Base-by-base conservation (phyloP, 92 coral and sea anemone species). In the Zoanthus gigantus region DNA sequence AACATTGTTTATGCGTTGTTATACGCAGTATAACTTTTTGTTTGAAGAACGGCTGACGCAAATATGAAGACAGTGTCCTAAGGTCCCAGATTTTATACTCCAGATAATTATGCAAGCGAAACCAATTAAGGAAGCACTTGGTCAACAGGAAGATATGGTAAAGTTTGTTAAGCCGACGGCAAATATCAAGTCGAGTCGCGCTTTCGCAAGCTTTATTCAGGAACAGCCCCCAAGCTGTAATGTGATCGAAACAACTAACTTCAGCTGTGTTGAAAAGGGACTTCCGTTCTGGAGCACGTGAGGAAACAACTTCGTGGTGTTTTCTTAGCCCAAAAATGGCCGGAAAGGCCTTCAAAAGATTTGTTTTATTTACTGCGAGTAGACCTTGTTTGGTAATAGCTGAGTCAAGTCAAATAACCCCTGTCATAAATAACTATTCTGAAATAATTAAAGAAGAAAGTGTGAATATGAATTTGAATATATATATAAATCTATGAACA, bases 271-370 rank as follows among this genome's bases (percentile, higher is more conserved):
- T 77, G 82, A 54, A 54, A 77, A 8, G 2, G 3, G 9, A n/a
- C 30, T 77, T 77, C 82, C 82, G 82, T 66, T 52, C 6, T 16
- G 34, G 0, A 13, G 67, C 82, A 77, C 68, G 82, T 77, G 82
- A 77, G 58, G 14, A 5, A 8, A n/a, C 12, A 6, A 17, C 5
- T 30, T 10, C 42, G 67, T 29, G 7, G 82, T 29, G 67, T 37
- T 53, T 10, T 77, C 29, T 17, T 18, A 9, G 31, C 63, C 82
- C 65, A 29, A 28, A 54, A 54, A 77, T 13, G 82, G 66, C 42
- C 47, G 82, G 67, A 18, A 77, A 12, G 28, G 31, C 17, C 47
- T 17, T 11, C 52, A 7, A n/a, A 7, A 52, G 12, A 30, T 5
- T 53, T 53, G 28, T 30, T 50, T 77, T 54, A 32, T 77, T 77